These are phyloP conservation scores for Smithornis capensis DNA, from an alignment of 2,113 vertebrate species.

Conservation along the genomic window DNA sequence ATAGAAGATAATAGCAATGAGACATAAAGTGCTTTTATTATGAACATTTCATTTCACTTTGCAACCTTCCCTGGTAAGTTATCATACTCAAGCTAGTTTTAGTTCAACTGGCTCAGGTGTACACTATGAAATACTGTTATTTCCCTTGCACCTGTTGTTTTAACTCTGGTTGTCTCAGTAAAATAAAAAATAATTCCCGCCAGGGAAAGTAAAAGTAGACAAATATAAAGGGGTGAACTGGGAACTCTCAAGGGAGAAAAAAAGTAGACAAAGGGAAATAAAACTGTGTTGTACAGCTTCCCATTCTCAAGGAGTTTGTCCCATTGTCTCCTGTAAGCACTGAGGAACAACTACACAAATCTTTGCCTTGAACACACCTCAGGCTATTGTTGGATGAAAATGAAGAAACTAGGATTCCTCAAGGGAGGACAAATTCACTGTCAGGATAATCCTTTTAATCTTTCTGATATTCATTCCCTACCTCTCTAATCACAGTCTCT, in stretches of 20 bases:
- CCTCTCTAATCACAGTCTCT: background rate
- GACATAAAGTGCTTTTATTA: conserved; percentile 2
- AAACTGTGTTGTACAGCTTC: background rate
- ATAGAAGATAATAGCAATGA: background rate
- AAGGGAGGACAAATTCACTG: conserved; percentile 6
- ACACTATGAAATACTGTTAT: background rate
- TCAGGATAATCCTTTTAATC: background rate
- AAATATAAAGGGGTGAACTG: background rate
- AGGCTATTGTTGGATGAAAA: background rate
- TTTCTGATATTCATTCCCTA: background rate
- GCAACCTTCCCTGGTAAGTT: conserved; percentile 24
- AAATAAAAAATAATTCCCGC: background rate
- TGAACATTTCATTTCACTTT: background rate
- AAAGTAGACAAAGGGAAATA: background rate
- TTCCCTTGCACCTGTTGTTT: conserved; percentile 4
- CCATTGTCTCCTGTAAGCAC: background rate
- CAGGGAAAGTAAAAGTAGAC: background rate
- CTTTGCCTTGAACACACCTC: background rate
- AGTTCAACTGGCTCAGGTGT: background rate
- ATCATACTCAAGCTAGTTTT: background rate
- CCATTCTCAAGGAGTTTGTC: background rate
- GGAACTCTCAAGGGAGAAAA: background rate
- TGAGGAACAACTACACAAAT: background rate
- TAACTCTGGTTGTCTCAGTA: background rate
- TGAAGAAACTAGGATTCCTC: background rate